Evolutionary conservation across 2,113 vertebrate genomes (phyloP).

Genomic region (Elephas maximus): DNA sequence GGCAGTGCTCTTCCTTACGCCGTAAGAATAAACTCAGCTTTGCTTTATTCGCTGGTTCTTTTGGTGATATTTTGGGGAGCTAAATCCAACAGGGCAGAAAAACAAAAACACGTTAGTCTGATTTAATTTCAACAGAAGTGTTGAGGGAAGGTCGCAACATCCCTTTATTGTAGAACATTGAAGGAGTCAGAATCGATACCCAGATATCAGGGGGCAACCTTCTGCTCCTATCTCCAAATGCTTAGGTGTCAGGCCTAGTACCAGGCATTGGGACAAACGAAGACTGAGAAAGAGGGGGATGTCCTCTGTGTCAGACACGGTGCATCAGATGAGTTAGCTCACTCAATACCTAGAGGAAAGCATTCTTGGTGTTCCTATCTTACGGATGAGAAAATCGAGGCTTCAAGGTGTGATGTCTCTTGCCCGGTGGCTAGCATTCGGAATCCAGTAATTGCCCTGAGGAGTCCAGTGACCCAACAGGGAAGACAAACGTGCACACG

Average conservation of each 20-base stretch:
- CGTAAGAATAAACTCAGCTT: no score
- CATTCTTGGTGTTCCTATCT: background rate
- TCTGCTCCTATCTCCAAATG: background rate
- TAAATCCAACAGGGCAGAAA: background rate
- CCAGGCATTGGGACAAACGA: background rate
- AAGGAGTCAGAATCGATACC: background rate
- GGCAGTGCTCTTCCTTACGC: background rate
- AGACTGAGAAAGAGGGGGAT: background rate
- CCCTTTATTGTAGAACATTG: background rate
- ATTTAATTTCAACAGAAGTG: slow-evolving; percentile 30
- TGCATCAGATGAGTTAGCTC: background rate
- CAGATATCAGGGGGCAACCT: background rate
- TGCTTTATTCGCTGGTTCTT: background rate
- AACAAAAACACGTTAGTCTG: background rate
- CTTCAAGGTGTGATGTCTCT: background rate
- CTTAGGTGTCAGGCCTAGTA: background rate
- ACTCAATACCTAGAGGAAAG: background rate
- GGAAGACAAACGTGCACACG: background rate
- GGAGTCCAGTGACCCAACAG: background rate
- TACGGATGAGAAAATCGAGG: background rate
- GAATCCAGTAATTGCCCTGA: background rate
- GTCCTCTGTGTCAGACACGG: background rate
- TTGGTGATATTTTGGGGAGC: background rate
- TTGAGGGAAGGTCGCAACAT: background rate
- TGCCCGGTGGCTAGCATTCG: background rate